Percentiles rank a stretch among this genome's conserved stretches.
Evolutionary conservation across 2,797 vertebrate species (phyloP).

Genomic region (Eulemur rubriventer): DNA sequence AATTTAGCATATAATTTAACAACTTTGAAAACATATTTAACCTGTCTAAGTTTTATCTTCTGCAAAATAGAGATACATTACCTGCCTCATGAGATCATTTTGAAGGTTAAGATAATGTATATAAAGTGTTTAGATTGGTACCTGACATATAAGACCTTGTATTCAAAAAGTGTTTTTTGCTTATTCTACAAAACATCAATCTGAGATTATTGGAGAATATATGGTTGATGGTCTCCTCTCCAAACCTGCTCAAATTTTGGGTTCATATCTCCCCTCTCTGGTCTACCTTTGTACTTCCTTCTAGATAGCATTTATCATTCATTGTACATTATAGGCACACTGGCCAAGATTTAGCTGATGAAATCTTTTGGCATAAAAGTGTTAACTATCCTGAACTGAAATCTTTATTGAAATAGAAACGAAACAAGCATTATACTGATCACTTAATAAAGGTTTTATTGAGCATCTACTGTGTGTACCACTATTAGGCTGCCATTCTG

Average conservation of each 20-base stretch:
- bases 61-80: neutral
- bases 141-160: neutral
- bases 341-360: neutral
- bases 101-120: neutral
- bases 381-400: conserved; percentile 5
- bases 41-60: neutral
- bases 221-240: neutral
- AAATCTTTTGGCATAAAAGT: neutral
- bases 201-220: neutral
- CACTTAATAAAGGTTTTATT: neutral
- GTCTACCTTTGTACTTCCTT: neutral
- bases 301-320: neutral
- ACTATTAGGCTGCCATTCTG: neutral
- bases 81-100: neutral
- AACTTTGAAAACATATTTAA: neutral
- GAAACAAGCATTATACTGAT: neutral
- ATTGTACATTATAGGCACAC: neutral
- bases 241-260: neutral
- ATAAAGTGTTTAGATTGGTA: neutral
- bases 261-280: neutral
- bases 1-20: neutral
- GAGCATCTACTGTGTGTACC: neutral
- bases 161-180: neutral
- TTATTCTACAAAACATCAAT: neutral
- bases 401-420: neutral